phyloP scores from a whole-genome alignment of 1,140 invertebrate species.

The Zaprionus vittiger region DNA sequence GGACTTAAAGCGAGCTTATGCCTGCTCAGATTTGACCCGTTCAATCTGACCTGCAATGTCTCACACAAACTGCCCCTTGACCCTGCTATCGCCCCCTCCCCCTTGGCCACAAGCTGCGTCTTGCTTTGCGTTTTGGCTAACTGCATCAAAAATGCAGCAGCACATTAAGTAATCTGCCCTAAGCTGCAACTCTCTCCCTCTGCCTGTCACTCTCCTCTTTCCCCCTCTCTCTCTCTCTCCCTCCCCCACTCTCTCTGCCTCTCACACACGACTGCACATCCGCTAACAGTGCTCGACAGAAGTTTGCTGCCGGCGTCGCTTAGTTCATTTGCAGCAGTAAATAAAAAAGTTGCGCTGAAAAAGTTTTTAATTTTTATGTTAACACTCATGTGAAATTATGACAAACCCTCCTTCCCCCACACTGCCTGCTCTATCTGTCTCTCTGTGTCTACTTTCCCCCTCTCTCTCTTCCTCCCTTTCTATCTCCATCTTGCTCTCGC shows the following conservation, averaged over 20 bases:
- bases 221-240: background rate
- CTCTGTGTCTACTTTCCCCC: background rate
- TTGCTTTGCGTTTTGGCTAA: conserved; percentile 43
- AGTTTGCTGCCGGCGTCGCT: conserved; percentile 31
- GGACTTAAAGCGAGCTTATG: conserved; percentile 65
- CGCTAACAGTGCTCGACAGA: conserved; percentile 36
- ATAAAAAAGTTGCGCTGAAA: conserved; percentile 48
- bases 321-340: conserved; percentile 50
- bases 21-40: conserved; percentile 41
- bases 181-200: conserved; percentile 18
- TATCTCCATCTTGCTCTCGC: background rate
- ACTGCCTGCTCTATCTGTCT: background rate
- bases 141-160: conserved; percentile 47
- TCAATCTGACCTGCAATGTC: background rate
- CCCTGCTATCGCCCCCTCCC: background rate
- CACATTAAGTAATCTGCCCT: conserved; percentile 70
- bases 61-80: background rate
- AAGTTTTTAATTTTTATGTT: conserved; percentile 67
- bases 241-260: background rate
- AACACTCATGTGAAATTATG: conserved; percentile 67
- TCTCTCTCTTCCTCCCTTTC: background rate
- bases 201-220: background rate
- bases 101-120: background rate
- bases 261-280: conserved; percentile 5
- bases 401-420: background rate